Conservation (phyloP, 2,797 vertebrate genomes). For the Myotis findleyi region DNA sequence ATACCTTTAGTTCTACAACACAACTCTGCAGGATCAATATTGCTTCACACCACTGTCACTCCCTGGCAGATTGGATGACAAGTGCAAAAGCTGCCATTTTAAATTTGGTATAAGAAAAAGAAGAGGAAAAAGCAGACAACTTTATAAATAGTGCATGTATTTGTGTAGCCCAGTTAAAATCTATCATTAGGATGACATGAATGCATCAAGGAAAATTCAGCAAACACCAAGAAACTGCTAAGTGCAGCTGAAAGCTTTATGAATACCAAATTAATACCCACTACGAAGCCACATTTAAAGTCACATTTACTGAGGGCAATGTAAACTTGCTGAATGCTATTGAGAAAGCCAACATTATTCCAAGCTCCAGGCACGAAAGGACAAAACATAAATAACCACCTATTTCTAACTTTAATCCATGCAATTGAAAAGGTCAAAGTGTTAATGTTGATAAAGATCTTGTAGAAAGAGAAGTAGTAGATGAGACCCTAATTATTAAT, state of each 20-base stretch:
- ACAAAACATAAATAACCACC: conserved; percentile 63
- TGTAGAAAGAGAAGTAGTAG: conserved; percentile 64
- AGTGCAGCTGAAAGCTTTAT: conserved; percentile 28
- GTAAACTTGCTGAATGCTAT: conserved; percentile 45
- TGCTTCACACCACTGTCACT: background rate
- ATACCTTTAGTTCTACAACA: background rate
- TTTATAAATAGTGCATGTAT: background rate
- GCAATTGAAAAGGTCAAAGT: conserved; percentile 77
- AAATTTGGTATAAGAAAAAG: background rate
- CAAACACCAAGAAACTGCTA: conserved; percentile 1
- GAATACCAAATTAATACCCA: conserved; percentile 51
- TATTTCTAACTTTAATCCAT: conserved; percentile 68
- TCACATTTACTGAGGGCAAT: conserved; percentile 53
- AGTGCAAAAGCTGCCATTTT: background rate
- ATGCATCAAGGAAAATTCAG: background rate
- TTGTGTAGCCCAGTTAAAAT: background rate
- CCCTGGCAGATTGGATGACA: conserved; percentile 52
- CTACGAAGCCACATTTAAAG: background rate
- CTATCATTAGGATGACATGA: conserved; percentile 54
- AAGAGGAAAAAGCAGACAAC: background rate
- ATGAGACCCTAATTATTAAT: conserved; percentile 73
- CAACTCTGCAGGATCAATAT: background rate
- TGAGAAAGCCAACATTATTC: conserved; percentile 71
- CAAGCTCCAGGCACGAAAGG: conserved; percentile 44
- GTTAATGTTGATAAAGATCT: conserved; percentile 70